These are phyloP conservation scores for Muntiacus muntjak DNA, from an alignment of 2,113 vertebrate species.

Conservation along the genomic window DNA sequence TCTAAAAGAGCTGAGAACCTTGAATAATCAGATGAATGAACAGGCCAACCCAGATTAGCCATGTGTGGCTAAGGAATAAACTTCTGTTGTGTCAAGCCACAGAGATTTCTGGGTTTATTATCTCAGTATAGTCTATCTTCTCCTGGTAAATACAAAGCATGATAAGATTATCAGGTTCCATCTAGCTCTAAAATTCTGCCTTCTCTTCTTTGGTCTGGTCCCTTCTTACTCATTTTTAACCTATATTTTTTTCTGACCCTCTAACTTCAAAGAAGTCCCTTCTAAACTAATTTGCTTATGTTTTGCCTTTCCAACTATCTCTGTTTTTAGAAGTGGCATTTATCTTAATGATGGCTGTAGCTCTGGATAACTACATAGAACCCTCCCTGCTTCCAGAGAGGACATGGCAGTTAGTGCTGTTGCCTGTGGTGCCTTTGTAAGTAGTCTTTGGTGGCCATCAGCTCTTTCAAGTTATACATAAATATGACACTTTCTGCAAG, in stretches of 20 bases:
- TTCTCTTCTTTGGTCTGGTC: not conserved
- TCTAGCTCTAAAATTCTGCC: not conserved
- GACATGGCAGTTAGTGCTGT: constrained; percentile 19
- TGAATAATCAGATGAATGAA: not conserved
- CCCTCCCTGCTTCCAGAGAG: not conserved
- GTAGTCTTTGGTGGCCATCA: not conserved
- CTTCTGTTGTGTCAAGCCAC: not conserved
- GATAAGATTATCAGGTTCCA: not conserved
- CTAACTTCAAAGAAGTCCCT: not conserved
- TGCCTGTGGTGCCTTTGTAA: constrained; percentile 9
- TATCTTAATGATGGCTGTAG: constrained; percentile 59
- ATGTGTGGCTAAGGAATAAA: not conserved
- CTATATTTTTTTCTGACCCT: not conserved
- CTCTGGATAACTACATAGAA: constrained; percentile 25
- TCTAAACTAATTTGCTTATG: constrained; percentile 27
- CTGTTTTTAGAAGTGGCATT: constrained; percentile 60
- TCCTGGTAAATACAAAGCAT: not conserved
- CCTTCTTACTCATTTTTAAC: not conserved
- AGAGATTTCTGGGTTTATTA: not conserved
- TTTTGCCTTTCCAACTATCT: not conserved
- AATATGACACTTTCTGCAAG: not conserved
- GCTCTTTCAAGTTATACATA: not conserved
- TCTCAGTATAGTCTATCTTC: not conserved
- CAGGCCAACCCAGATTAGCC: not conserved
- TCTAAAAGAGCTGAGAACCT: not conserved